Percentiles rank a stretch among this genome's conserved stretches.
These are phyloP conservation scores for Bostrychus sinensis DNA, from an alignment of 2,113 vertebrate species.

Conservation along the genomic window DNA sequence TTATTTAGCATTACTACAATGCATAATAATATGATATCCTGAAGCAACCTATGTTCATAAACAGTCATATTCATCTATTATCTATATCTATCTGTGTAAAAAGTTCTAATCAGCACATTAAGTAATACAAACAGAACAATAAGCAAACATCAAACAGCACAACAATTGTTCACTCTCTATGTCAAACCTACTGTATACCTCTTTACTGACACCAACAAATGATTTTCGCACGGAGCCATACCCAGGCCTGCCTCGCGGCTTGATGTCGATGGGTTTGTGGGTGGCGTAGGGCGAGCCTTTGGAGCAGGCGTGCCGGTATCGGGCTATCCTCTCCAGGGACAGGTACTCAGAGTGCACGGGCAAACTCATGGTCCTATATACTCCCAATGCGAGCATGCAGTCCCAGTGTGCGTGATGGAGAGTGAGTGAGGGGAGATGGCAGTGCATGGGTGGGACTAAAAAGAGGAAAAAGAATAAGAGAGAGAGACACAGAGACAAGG, in stretches of 20 bases:
- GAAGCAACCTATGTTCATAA: no score
- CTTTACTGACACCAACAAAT: neutral
- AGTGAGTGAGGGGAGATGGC: slow-evolving; percentile 15
- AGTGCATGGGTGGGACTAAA: slow-evolving; percentile 51
- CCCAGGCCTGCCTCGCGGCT: slow-evolving; percentile 86
- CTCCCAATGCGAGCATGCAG: slow-evolving; percentile 10
- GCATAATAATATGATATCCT: no score
- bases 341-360: slow-evolving; percentile 86
- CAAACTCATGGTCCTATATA: slow-evolving; percentile 84
- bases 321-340: slow-evolving; percentile 86
- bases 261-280: slow-evolving; percentile 97
- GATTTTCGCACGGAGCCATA: slow-evolving; percentile 61
- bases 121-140: no score
- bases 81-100: no score
- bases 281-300: slow-evolving; percentile 89
- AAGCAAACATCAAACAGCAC: no score
- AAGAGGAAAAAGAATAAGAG: slow-evolving; percentile 27
- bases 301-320: slow-evolving; percentile 85
- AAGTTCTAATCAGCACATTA: no score
- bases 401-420: slow-evolving; percentile 12
- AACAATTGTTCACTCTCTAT: no score
- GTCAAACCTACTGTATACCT: neutral
- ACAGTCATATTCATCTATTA: no score
- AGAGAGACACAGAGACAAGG: slow-evolving; percentile 35
- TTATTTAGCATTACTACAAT: no score